phyloP scores from a whole-genome alignment of 2,888 invertebrate genomes.

The Magallana nippona region DNA sequence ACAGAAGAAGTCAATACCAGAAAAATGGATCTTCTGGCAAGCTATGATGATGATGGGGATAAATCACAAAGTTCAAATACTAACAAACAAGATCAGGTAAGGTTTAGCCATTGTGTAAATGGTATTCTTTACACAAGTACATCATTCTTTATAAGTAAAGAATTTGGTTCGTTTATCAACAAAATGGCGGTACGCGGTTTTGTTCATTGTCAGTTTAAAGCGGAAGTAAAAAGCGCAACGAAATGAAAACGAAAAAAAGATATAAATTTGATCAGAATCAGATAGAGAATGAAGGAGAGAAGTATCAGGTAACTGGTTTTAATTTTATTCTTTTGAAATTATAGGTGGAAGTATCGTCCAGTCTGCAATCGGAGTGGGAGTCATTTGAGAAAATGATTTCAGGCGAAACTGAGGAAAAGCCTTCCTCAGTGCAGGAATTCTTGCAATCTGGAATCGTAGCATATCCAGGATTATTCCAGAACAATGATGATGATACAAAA shows the following conservation, averaged over 20 bases:
- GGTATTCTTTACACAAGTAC: background rate
- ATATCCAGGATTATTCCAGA: slow-evolving; percentile 56
- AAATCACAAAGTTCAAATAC: slow-evolving; percentile 15
- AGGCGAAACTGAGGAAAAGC: slow-evolving; percentile 41
- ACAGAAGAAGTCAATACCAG: background rate
- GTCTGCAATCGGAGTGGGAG: slow-evolving; percentile 69
- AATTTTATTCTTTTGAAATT: background rate
- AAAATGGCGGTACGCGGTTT: background rate
- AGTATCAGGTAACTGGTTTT: no score
- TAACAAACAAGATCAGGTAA: slow-evolving; percentile 14
- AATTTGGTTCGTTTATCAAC: background rate
- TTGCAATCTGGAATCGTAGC: slow-evolving; percentile 57
- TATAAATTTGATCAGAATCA: no score
- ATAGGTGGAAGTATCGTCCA: background rate
- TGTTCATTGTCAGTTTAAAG: background rate
- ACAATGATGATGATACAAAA: background rate
- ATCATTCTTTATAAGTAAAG: background rate
- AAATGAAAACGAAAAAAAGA: no score
- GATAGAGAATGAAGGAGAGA: no score
- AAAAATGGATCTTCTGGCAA: slow-evolving; percentile 61
- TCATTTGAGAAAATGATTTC: slow-evolving; percentile 74
- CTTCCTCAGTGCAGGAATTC: slow-evolving; percentile 51
- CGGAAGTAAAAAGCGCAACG: background rate
- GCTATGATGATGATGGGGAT: slow-evolving; percentile 58
- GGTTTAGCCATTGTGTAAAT: background rate